These are phyloP conservation scores for Coptodon bakossiorum DNA, from an alignment of 2,113 vertebrate species.

Conservation along the genomic window DNA sequence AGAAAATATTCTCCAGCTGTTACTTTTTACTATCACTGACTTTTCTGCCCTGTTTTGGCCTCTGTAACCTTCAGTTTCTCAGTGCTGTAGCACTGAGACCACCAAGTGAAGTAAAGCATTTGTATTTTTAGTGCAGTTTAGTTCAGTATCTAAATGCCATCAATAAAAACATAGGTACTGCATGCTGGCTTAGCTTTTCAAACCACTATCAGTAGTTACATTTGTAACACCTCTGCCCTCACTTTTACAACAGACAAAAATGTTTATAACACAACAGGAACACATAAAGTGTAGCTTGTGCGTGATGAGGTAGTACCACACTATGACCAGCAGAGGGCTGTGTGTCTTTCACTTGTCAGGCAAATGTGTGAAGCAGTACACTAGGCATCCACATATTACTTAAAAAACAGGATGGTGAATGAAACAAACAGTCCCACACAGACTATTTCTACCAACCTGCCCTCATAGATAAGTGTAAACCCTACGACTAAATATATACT, in stretches of 20 bases:
- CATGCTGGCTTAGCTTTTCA: accelerated
- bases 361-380: not conserved
- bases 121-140: not conserved
- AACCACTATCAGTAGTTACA: not conserved
- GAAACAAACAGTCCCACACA: not conserved
- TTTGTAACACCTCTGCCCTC: accelerated
- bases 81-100: not conserved
- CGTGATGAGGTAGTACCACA: not conserved
- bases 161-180: not conserved
- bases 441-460: not conserved
- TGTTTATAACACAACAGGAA: not conserved
- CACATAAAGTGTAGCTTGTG: not conserved
- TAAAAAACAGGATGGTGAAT: not conserved
- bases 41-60: not conserved
- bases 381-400: not conserved
- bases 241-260: not conserved
- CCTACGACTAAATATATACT: not conserved
- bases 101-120: not conserved
- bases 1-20: not conserved
- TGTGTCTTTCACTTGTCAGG: not conserved
- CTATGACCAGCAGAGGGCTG: not conserved
- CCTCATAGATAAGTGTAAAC: not conserved
- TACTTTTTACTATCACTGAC: not conserved
- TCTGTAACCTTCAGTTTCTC: not conserved
- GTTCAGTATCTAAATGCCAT: not conserved